Evolutionary conservation across 2,797 vertebrate genomes (phyloP).

Genomic region (Sarcophilus harrisii): DNA sequence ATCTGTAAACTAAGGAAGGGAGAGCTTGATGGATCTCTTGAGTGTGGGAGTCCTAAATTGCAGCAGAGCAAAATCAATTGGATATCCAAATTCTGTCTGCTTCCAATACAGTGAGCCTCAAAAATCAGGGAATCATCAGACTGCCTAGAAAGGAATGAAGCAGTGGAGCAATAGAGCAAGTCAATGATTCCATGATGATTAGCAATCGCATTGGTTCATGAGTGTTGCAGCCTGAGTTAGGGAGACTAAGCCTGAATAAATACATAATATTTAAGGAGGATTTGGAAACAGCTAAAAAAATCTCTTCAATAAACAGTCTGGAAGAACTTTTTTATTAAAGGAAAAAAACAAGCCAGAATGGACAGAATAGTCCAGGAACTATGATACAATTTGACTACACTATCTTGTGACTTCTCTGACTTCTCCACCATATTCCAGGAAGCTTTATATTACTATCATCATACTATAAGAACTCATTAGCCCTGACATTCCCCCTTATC

Average conservation of each 20-base stretch:
- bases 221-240: neutral
- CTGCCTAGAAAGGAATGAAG: neutral
- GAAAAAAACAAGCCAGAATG: neutral
- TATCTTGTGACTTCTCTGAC: neutral
- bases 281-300: neutral
- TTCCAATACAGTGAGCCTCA: neutral
- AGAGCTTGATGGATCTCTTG: neutral
- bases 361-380: neutral
- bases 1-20: neutral
- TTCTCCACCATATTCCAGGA: neutral
- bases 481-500: neutral
- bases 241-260: neutral
- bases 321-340: neutral
- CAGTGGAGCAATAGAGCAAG: neutral
- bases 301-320: neutral
- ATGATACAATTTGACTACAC: neutral
- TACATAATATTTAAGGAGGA: neutral
- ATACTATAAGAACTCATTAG: neutral
- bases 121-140: neutral
- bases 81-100: neutral
- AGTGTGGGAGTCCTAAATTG: neutral
- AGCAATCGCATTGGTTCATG: neutral
- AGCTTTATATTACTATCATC: neutral
- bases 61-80: neutral
- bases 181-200: neutral